Evolutionary conservation across 2,797 vertebrate genomes (phyloP).

Genomic region (Poeciliopsis infans): DNA sequence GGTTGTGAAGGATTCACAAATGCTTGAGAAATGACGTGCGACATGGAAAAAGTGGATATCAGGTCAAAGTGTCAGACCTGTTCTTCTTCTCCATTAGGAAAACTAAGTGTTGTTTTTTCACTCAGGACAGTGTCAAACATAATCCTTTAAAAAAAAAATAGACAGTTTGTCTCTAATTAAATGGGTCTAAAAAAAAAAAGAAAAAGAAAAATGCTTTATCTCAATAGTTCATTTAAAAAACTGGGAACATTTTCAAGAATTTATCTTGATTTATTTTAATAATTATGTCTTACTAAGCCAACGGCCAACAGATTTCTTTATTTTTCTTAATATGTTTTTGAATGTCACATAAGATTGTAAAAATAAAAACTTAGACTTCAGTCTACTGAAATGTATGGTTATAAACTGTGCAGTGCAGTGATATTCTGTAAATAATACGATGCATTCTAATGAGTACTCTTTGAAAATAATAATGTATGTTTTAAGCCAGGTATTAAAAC

Average conservation of each 20-base stretch:
- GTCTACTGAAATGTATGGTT: background rate
- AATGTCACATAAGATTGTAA: background rate
- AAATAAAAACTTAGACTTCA: background rate
- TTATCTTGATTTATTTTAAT: background rate
- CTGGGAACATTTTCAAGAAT: background rate
- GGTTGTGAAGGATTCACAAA: conserved; percentile 11
- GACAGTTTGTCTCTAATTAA: background rate
- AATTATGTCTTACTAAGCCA: background rate
- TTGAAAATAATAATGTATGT: background rate
- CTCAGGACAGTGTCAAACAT: background rate
- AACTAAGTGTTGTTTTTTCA: background rate
- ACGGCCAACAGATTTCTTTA: background rate
- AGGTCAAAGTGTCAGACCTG: background rate
- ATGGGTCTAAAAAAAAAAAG: background rate
- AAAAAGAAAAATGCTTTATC: background rate
- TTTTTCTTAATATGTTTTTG: background rate
- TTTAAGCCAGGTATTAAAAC: background rate
- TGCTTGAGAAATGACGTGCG: conserved; percentile 4
- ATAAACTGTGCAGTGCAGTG: background rate
- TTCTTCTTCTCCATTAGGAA: background rate
- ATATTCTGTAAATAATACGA: background rate
- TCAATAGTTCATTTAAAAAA: background rate
- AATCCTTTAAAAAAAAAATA: background rate
- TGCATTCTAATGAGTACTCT: background rate
- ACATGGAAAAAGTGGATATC: background rate